Evolutionary conservation across 2,113 vertebrate species (phyloP).

Genomic region (Melanerpes formicivorus): DNA sequence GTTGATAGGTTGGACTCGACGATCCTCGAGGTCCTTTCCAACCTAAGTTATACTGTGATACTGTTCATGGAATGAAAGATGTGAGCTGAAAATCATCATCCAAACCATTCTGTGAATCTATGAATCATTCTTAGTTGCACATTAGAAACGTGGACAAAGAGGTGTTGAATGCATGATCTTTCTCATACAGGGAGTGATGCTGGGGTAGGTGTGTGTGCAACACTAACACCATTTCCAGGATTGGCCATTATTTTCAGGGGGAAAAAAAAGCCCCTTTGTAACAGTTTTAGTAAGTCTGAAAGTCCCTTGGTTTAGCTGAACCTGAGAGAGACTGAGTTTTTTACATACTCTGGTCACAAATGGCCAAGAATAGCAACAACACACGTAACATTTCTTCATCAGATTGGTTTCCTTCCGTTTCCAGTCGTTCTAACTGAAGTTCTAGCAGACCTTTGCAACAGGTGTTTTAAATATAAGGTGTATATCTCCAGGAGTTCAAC

Average conservation of each 20-base stretch:
- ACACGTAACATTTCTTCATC: constrained; percentile 23
- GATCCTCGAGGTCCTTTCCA: too few species aligned
- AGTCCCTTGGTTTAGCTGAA: background rate
- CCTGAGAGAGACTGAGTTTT: background rate
- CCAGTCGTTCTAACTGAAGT: constrained; percentile 62
- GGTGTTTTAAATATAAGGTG: constrained; percentile 65
- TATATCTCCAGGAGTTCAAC: constrained; percentile 53
- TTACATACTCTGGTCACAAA: background rate
- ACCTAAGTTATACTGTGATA: too few species aligned
- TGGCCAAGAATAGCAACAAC: constrained; percentile 30
- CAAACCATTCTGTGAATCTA: too few species aligned
- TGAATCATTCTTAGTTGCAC: background rate
- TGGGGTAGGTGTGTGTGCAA: background rate
- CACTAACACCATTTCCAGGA: background rate
- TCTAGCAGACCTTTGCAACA: constrained; percentile 35
- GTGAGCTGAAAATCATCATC: background rate
- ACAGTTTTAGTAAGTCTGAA: background rate
- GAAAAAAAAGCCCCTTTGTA: background rate
- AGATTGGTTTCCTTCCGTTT: constrained; percentile 60
- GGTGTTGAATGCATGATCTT: background rate
- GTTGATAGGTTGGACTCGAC: too few species aligned
- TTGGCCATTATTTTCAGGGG: background rate
- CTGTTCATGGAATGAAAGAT: background rate
- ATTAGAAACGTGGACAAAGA: background rate
- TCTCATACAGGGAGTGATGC: background rate